Conservation (phyloP, 2,113 vertebrate genomes). For the Chaetops frenatus region DNA sequence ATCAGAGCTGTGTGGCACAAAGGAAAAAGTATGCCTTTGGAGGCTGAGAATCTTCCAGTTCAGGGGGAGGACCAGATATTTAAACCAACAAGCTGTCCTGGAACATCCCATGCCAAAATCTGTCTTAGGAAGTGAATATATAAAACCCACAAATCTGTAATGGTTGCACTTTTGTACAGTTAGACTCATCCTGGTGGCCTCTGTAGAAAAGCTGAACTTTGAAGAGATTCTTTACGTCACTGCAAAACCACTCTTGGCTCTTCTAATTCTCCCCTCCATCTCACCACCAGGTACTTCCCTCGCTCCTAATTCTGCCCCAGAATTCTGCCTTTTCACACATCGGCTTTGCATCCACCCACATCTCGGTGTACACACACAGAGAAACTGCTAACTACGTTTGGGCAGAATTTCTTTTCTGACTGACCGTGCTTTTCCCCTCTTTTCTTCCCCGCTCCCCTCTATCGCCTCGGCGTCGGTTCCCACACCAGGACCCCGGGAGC, state of each 20-base stretch:
- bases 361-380: background rate
- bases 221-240: background rate
- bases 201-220: background rate
- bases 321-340: background rate
- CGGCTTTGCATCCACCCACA: background rate
- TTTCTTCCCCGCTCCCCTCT: background rate
- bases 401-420: background rate
- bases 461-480: background rate
- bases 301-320: background rate
- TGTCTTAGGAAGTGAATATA: background rate
- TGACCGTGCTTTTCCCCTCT: background rate
- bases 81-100: background rate
- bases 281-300: background rate
- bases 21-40: background rate
- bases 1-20: background rate
- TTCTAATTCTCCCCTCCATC: background rate
- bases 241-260: background rate
- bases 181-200: background rate
- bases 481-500: background rate
- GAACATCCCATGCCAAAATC: background rate
- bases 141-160: background rate
- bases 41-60: background rate
- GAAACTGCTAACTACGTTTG: background rate
- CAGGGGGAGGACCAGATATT: background rate
- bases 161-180: background rate